Conservation (phyloP, 2,797 vertebrate species). For the Tiaroga cobitis region DNA sequence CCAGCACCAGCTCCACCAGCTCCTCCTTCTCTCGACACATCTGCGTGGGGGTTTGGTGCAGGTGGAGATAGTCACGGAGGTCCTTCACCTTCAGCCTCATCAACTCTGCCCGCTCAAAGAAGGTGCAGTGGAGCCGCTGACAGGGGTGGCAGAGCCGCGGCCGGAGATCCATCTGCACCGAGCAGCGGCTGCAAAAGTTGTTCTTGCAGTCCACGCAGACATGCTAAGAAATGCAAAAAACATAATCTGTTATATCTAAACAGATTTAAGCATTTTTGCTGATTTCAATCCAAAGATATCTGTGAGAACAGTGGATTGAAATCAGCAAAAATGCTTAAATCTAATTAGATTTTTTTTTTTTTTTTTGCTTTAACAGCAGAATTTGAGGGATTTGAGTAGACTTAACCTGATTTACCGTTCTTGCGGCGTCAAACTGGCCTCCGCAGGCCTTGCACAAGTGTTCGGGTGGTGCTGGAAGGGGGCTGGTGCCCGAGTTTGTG, state of each 20-base stretch:
- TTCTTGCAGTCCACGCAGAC: constrained; percentile 70
- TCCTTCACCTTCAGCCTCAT: constrained; percentile 82
- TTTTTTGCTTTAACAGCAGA: not conserved
- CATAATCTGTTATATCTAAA: not conserved
- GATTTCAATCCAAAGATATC: not conserved
- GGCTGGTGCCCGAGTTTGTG: constrained; percentile 83
- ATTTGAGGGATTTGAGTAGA: not conserved
- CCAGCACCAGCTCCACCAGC: constrained; percentile 84
- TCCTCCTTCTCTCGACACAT: constrained; percentile 88
- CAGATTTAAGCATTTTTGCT: not conserved
- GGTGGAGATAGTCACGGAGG: constrained; percentile 84
- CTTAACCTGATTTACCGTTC: constrained; percentile 76
- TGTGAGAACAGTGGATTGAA: not conserved
- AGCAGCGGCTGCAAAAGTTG: constrained; percentile 65
- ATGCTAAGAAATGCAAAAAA: constrained; percentile 52
- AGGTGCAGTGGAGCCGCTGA: constrained; percentile 62
- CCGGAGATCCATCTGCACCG: constrained; percentile 58
- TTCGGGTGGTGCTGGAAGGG: constrained; percentile 75
- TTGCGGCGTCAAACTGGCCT: constrained; percentile 66
- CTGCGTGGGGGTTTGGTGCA: constrained; percentile 83
- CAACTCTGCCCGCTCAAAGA: constrained; percentile 65
- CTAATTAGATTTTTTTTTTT: not conserved
- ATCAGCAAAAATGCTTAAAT: not conserved
- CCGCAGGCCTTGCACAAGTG: constrained; percentile 84
- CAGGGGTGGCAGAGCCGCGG: constrained; percentile 65